These are phyloP conservation scores for Sarcophaga peregrina DNA, from an alignment of 1,140 invertebrate genomes.

Conservation along the genomic window DNA sequence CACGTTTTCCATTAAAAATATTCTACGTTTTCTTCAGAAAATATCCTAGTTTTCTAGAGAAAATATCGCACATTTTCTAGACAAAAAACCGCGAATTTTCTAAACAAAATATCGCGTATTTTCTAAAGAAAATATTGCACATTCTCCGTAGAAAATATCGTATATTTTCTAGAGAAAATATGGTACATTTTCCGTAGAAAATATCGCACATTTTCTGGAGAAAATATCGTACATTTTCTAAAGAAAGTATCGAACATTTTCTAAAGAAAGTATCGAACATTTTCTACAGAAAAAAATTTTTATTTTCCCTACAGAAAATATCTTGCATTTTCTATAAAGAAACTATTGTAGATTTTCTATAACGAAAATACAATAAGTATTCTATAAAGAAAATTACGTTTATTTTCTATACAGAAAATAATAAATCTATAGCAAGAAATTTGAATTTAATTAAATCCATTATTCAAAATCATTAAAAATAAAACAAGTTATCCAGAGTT, in stretches of 20 bases:
- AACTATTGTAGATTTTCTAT: neutral
- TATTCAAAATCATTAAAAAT: neutral
- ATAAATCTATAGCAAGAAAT: neutral
- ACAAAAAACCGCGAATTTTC: neutral
- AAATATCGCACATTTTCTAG: neutral
- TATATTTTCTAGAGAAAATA: neutral
- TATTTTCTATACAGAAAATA: neutral
- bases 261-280: neutral
- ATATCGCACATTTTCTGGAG: neutral
- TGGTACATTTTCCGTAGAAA: neutral
- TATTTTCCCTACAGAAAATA: neutral
- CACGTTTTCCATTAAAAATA: neutral
- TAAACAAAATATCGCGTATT: neutral
- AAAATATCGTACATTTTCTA: neutral
- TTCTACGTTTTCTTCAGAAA: neutral
- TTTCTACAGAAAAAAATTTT: neutral
- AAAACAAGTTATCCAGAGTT: neutral
- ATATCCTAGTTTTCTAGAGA: neutral
- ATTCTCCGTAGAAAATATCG: neutral
- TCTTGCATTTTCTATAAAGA: neutral
- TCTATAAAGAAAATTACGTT: neutral
- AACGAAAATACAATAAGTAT: neutral
- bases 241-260: too few relatives aligned
- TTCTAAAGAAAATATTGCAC: neutral
- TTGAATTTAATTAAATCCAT: neutral